Conservation (phyloP, 2,888 invertebrate species). For the Troides helena region DNA sequence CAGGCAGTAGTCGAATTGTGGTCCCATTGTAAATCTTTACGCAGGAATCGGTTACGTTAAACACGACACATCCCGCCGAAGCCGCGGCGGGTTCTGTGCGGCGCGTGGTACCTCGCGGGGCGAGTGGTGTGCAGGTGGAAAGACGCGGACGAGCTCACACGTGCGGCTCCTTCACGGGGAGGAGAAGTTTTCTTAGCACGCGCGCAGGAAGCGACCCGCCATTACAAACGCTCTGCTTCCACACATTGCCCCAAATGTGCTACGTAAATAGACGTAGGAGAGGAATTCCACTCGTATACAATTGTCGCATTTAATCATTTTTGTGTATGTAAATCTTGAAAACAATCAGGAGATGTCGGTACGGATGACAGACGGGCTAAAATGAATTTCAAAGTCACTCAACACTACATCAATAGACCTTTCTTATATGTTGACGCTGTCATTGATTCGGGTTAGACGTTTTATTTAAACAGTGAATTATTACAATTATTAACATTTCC, state of each 20-base stretch:
- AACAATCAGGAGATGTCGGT: not conserved
- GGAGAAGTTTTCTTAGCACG: slow-evolving; percentile 56
- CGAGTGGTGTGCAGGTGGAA: slow-evolving; percentile 62
- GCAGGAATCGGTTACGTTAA: slow-evolving; percentile 32
- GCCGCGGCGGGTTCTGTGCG: slow-evolving; percentile 62
- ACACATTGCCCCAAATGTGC: slow-evolving; percentile 24
- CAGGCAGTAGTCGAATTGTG: slow-evolving; percentile 74
- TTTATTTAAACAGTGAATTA: too few relatives aligned
- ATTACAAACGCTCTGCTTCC: slow-evolving; percentile 9
- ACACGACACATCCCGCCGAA: slow-evolving; percentile 73
- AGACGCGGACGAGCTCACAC: slow-evolving; percentile 50
- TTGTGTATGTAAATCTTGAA: not conserved
- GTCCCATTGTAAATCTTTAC: slow-evolving; percentile 59
- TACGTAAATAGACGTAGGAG: slow-evolving; percentile 24
- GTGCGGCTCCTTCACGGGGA: slow-evolving; percentile 67
- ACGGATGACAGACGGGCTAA: not conserved
- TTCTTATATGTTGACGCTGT: too few relatives aligned
- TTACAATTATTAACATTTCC: too few relatives aligned
- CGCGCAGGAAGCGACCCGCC: slow-evolving; percentile 55
- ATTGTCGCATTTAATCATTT: not conserved
- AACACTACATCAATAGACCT: too few relatives aligned
- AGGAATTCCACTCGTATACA: slow-evolving; percentile 16
- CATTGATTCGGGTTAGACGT: too few relatives aligned
- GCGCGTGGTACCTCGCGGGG: slow-evolving; percentile 40
- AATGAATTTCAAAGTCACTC: too few relatives aligned